phyloP scores from a whole-genome alignment of 2,888 invertebrate species.

The Synanthedon andrenaeformis region DNA sequence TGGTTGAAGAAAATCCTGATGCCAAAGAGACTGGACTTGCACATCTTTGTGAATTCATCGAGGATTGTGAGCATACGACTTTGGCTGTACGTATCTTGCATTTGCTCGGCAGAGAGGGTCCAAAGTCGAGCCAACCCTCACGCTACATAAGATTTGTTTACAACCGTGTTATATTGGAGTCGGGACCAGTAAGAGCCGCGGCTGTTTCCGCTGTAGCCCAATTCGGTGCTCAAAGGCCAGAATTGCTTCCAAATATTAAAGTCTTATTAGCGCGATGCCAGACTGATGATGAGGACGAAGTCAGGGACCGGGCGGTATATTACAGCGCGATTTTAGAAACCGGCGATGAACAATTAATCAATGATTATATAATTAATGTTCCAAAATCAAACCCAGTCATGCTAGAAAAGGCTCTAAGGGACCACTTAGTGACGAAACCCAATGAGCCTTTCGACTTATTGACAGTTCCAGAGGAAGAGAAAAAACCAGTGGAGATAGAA shows the following conservation, averaged over 20 bases:
- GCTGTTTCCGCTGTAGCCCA: slow-evolving; percentile 98
- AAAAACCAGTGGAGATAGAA: slow-evolving; percentile 75
- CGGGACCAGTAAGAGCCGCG: slow-evolving; percentile 94
- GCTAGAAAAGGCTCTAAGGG: slow-evolving; percentile 87
- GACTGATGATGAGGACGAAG: slow-evolving; percentile 98
- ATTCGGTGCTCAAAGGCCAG: slow-evolving; percentile 93
- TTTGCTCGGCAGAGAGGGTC: slow-evolving; percentile 96
- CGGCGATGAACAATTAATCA: slow-evolving; percentile 76
- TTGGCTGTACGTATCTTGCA: slow-evolving; percentile 96
- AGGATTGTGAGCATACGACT: slow-evolving; percentile 98
- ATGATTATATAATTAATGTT: slow-evolving; percentile 81
- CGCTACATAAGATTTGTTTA: slow-evolving; percentile 87
- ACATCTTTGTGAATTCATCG: slow-evolving; percentile 99
- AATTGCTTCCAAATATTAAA: slow-evolving; percentile 76
- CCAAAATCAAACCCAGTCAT: slow-evolving; percentile 86
- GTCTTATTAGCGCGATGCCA: slow-evolving; percentile 87
- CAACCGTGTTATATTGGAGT: slow-evolving; percentile 94
- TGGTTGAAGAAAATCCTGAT: slow-evolving; percentile 97
- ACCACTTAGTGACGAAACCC: slow-evolving; percentile 80
- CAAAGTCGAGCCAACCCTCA: slow-evolving; percentile 93
- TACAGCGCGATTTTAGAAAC: slow-evolving; percentile 88
- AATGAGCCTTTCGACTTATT: slow-evolving; percentile 86
- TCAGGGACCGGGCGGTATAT: slow-evolving; percentile 96
- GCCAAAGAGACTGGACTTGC: slow-evolving; percentile 97
- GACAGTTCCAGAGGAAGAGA: slow-evolving; percentile 86